A percentile compares a stretch with the other conserved stretches of the same genome.
These are phyloP conservation scores for Salarias fasciatus DNA, from an alignment of 2,797 vertebrate species.

Conservation along the genomic window DNA sequence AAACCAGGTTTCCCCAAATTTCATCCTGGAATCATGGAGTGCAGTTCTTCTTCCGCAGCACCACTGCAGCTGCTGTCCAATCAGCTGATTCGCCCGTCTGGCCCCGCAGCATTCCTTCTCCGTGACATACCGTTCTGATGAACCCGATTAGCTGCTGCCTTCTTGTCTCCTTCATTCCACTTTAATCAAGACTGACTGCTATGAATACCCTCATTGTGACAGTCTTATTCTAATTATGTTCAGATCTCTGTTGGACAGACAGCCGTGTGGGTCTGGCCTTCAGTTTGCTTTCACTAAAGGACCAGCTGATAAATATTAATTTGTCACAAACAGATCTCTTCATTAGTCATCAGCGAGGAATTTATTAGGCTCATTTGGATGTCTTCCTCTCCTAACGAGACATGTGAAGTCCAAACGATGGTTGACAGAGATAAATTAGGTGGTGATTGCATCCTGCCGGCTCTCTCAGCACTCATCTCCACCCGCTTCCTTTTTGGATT, in stretches of 20 bases:
- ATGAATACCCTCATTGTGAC: constrained; percentile 18
- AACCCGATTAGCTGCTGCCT: constrained; percentile 25
- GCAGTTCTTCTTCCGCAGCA: neutral
- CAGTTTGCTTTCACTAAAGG: neutral
- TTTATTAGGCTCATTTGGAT: too few relatives aligned
- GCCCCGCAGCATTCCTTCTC: constrained; percentile 54
- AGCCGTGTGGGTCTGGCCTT: too few relatives aligned
- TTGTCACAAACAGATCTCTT: too few relatives aligned
- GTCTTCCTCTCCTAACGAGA: too few relatives aligned
- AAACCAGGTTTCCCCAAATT: too few relatives aligned
- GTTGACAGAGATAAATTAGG: neutral
- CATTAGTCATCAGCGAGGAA: too few relatives aligned
- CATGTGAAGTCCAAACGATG: too few relatives aligned
- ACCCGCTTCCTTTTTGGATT: constrained; percentile 1
- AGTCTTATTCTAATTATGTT: neutral
- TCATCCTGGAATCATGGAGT: too few relatives aligned
- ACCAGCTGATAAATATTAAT: too few relatives aligned
- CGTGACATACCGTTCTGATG: constrained; percentile 15
- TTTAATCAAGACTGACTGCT: neutral
- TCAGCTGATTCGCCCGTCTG: constrained; percentile 1
- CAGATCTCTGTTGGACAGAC: too few relatives aligned
- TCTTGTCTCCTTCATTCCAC: constrained; percentile 4
- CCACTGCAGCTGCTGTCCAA: constrained; percentile 19
- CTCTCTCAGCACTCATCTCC: neutral
- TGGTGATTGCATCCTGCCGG: neutral